Evolutionary conservation across 1,140 invertebrate species (phyloP), one percentile per base, ranked within the genome.

Genomic region (Zaprionus lachaisei): DNA sequence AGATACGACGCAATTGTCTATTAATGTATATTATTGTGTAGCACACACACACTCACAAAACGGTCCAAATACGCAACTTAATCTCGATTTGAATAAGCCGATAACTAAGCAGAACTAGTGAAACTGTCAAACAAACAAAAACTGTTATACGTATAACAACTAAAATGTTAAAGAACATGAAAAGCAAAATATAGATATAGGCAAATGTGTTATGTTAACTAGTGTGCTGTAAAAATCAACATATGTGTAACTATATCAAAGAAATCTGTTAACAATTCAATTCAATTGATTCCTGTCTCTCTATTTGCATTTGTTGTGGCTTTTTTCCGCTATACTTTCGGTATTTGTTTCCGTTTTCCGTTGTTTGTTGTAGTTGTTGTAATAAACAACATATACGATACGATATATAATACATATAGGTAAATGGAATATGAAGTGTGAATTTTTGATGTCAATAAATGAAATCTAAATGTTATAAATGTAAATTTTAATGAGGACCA

Each of bases 371-470:
- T 51, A 56, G 64, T 41, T 63, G 22, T 12, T 64, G 47, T 51
- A 51, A 47, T 9, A 9, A 47, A 47, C 15, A 17, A 47, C 6
- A n/a, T 51, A 51, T 51, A 62, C 14, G 34, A 34, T 55, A 64
- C 65, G 17, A 9, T n/a, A n/a, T n/a, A 41, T 41, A n/a, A 65
- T 66, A 84, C 61, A 70, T 49, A 63, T 86, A 85, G 79, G 61
- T 76, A 84, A 90, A 73, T 81, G 69, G 67, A 89, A 84, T 84
- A 81, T 67, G 49, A 69, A 78, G 69, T 72, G 77, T 87, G 64
- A 68, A 89, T 85, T 85, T 85, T 89, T 84, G 79, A 85, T 90
- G 85, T 89, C 81, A 89, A 89, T 89, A 89, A 90, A 89, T 81
- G 24, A 68, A 78, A 65, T 78, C 85, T 89, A 49, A 77, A 89